Percentiles rank a stretch among this genome's conserved stretches.
phyloP scores from a whole-genome alignment of 2,888 invertebrate genomes.

The Chymomyza amoena region DNA sequence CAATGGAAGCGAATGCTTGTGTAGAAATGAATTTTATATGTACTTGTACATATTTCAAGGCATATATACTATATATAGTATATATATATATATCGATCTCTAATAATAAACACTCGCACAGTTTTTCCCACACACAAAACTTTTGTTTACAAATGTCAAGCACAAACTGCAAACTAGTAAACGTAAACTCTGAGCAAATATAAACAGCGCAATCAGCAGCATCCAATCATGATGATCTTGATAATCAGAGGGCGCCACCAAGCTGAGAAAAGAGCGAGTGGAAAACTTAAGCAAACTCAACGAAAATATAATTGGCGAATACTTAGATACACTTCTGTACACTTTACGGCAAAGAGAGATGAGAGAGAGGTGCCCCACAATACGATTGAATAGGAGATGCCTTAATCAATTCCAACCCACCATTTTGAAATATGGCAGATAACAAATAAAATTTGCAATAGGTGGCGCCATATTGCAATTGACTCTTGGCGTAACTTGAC shows the following conservation, averaged over 20 bases:
- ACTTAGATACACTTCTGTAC: no score
- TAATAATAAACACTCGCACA: not conserved
- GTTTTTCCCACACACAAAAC: conserved; percentile 2
- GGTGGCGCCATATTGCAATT: no score
- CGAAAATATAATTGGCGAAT: no score
- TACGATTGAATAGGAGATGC: no score
- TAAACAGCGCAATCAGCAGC: conserved; percentile 27
- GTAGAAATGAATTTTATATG: not conserved
- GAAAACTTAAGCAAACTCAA: not conserved
- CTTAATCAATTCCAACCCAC: no score
- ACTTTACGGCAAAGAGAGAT: no score
- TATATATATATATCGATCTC: not conserved
- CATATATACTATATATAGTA: no score
- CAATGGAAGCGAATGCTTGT: not conserved
- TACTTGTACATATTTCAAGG: not conserved
- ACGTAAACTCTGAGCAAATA: conserved; percentile 22
- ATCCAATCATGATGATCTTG: not conserved
- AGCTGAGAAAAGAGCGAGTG: not conserved
- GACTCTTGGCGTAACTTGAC: no score
- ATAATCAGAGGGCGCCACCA: not conserved
- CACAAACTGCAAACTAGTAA: conserved; percentile 24
- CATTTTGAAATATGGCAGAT: no score
- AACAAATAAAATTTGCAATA: no score
- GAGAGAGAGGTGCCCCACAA: no score
- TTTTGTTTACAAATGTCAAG: conserved; percentile 23